These are phyloP conservation scores for Heliocidaris erythrogramma DNA, from an alignment of 35 echinoderm and acorn worm genomes.

Conservation along the genomic window DNA sequence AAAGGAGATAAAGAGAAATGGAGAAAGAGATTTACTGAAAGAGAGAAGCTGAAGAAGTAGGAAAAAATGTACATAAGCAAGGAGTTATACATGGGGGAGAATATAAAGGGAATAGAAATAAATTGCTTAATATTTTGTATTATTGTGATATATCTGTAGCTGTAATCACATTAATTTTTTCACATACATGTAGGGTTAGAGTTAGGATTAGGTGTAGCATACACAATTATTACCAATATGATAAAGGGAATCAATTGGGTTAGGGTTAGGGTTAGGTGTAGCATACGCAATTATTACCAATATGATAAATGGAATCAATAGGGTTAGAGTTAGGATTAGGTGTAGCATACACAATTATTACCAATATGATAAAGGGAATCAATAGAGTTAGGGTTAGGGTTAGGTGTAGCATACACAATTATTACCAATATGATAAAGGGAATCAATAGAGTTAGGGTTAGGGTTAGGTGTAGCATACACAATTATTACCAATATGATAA, in stretches of 20 bases:
- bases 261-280: neutral
- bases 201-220: neutral
- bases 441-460: no score
- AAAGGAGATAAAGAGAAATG: neutral
- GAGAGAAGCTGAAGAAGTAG: no score
- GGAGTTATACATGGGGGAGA: no score
- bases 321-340: neutral
- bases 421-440: neutral
- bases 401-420: neutral
- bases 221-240: neutral
- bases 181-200: neutral
- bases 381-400: neutral
- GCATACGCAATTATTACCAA: neutral
- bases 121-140: no score
- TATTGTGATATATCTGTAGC: no score
- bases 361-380: neutral
- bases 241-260: neutral
- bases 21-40: no score
- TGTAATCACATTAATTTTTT: no score
- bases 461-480: neutral
- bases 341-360: neutral
- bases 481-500: neutral
- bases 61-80: no score
- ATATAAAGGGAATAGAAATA: no score
- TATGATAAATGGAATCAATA: neutral